These are phyloP conservation scores for Siphamia tubifer DNA, from an alignment of 2,113 vertebrate genomes.

Conservation along the genomic window DNA sequence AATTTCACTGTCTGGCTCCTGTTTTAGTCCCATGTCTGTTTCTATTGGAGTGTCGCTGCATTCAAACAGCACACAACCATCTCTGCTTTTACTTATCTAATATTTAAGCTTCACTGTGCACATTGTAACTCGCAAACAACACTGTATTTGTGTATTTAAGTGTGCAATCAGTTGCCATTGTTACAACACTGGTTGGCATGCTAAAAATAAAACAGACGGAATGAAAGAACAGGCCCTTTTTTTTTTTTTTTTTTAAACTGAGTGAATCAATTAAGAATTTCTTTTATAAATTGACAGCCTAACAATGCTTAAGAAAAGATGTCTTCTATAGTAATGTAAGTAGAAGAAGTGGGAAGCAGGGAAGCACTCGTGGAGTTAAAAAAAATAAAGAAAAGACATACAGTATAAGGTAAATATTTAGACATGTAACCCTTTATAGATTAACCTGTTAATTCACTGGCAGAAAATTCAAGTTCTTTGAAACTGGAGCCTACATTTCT, in stretches of 20 bases:
- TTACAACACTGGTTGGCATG: background rate
- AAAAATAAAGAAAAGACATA: too few species aligned
- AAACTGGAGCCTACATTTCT: too few species aligned
- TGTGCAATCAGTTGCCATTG: slow-evolving; percentile 4
- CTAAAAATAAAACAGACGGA: background rate
- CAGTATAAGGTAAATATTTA: too few species aligned
- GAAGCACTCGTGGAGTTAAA: too few species aligned
- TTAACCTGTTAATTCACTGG: too few species aligned
- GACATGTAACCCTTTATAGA: too few species aligned
- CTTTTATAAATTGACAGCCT: slow-evolving; percentile 11
- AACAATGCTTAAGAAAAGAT: slow-evolving; percentile 1
- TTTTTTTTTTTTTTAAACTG: too few species aligned
- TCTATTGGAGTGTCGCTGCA: slow-evolving; percentile 25
- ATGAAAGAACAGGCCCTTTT: background rate
- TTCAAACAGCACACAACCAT: slow-evolving; percentile 1
- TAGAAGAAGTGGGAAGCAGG: too few species aligned
- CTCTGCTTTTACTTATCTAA: background rate
- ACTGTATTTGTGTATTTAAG: background rate
- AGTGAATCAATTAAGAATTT: slow-evolving; percentile 40
- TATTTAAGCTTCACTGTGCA: slow-evolving; percentile 15
- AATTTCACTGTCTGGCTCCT: slow-evolving; percentile 30
- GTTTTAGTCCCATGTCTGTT: background rate
- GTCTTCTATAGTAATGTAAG: too few species aligned
- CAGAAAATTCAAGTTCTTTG: too few species aligned
- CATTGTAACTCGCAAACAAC: background rate